Conservation (phyloP, 2,113 vertebrate species). For the Mobula hypostoma region DNA sequence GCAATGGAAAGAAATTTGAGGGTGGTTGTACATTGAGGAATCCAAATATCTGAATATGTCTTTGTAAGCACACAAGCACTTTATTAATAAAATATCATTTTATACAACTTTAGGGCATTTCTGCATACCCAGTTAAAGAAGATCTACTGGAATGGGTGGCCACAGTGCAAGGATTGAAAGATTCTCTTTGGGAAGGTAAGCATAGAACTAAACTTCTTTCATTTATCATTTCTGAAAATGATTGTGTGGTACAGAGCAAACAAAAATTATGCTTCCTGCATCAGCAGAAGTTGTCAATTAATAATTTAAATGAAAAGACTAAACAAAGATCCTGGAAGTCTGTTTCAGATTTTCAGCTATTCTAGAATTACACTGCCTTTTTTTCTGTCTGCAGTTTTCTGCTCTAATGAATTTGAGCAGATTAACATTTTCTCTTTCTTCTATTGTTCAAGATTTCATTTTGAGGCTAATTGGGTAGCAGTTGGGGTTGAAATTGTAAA, state of each 20-base stretch:
- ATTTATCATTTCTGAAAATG: slow-evolving; percentile 2
- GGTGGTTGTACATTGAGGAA: no score
- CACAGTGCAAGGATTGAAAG: slow-evolving; percentile 47
- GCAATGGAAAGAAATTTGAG: no score
- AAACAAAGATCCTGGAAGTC: not conserved
- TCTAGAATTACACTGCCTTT: not conserved
- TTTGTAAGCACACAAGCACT: not conserved
- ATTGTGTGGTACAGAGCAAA: not conserved
- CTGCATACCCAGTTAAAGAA: slow-evolving; percentile 43
- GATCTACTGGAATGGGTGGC: slow-evolving; percentile 49
- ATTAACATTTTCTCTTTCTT: not conserved
- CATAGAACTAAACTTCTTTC: not conserved
- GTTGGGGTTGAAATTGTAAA: slow-evolving; percentile 4
- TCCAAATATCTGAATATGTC: not conserved
- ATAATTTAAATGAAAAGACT: slow-evolving; percentile 24
- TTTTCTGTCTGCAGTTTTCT: slow-evolving; percentile 13
- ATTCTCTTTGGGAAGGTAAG: slow-evolving; percentile 53
- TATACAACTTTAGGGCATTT: slow-evolving; percentile 45
- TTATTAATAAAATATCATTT: not conserved
- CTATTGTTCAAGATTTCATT: not conserved
- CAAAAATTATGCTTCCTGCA: not conserved
- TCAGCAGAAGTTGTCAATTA: slow-evolving; percentile 21
- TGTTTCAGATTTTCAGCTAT: slow-evolving; percentile 9
- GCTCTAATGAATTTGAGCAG: slow-evolving; percentile 5
- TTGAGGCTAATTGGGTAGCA: not conserved